Evolutionary conservation across 2,888 invertebrate genomes (phyloP).

Genomic region (Mythimna pallens): DNA sequence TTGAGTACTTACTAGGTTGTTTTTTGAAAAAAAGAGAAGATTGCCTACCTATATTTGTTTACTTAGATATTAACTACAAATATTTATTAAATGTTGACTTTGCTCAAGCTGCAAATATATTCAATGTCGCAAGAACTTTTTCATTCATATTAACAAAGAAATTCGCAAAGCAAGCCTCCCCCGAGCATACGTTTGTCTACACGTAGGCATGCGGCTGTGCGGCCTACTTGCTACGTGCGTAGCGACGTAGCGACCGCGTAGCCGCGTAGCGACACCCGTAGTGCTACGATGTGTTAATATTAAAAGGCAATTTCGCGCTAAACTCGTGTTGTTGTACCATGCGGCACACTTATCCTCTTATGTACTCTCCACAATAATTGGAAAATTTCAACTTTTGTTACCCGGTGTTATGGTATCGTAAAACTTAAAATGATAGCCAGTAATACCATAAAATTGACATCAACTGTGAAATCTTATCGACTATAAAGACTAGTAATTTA

Average conservation of each 20-base stretch:
- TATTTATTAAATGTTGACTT: not conserved
- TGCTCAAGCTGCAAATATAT: not conserved
- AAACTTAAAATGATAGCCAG: slow-evolving; percentile 40
- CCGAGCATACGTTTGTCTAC: slow-evolving; percentile 68
- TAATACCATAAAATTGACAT: slow-evolving; percentile 32
- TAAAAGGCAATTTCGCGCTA: slow-evolving; percentile 61
- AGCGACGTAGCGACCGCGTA: slow-evolving; percentile 66
- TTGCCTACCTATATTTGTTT: not conserved
- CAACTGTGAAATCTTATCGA: slow-evolving; percentile 28
- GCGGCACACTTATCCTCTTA: slow-evolving; percentile 47
- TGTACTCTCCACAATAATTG: slow-evolving; percentile 47
- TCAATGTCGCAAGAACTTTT: slow-evolving; percentile 4
- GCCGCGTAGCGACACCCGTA: slow-evolving; percentile 66
- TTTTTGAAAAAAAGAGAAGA: no score
- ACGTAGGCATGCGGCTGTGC: slow-evolving; percentile 73
- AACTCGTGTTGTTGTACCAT: slow-evolving; percentile 49
- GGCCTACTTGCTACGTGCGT: slow-evolving; percentile 76
- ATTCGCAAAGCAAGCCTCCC: slow-evolving; percentile 24
- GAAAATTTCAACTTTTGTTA: slow-evolving; percentile 51
- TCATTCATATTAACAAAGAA: slow-evolving; percentile 13
- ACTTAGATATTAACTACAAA: not conserved
- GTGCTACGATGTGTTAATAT: slow-evolving; percentile 64
- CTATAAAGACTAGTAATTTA: slow-evolving; percentile 38
- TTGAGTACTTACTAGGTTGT: no score
- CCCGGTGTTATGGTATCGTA: slow-evolving; percentile 23